A percentile compares a stretch with the other conserved stretches of the same genome.
Evolutionary conservation across 2,113 vertebrate genomes (phyloP).

Genomic region (Nibea albiflora): DNA sequence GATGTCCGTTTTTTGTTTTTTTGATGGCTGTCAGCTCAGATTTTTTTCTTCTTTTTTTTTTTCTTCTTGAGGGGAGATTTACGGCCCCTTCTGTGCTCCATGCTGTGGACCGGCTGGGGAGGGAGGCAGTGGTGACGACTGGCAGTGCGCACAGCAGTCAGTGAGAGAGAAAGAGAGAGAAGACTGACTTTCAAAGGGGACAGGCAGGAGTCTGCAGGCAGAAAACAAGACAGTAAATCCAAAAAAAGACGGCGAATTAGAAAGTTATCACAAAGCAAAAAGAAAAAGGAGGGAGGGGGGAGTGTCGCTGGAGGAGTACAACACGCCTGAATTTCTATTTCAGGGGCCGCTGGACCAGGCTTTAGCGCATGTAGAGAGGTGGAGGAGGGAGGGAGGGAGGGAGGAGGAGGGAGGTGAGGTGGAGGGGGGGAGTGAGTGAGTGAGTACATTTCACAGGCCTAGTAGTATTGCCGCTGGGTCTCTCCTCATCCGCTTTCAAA

Average conservation of each 20-base stretch:
- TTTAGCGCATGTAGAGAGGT: constrained; percentile 58
- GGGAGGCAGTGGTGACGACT: constrained; percentile 78
- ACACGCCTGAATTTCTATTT: constrained; percentile 52
- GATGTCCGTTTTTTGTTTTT: neutral
- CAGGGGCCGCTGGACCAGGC: constrained; percentile 72
- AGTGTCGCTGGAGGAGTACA: constrained; percentile 39
- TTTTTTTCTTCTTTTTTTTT: neutral
- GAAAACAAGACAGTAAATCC: constrained; percentile 55
- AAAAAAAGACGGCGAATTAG: constrained; percentile 11
- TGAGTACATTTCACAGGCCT: constrained; percentile 81
- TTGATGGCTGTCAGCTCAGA: constrained; percentile 35
- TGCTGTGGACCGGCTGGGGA: constrained; percentile 68
- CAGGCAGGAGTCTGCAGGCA: constrained; percentile 75
- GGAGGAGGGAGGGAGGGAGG: constrained; percentile 6
- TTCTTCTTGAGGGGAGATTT: constrained; percentile 12
- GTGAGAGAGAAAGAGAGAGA: constrained; percentile 60
- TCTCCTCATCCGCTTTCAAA: constrained; percentile 84
- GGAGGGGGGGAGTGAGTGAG: constrained; percentile 58
- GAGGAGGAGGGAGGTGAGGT: neutral
- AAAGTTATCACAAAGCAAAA: constrained; percentile 54
- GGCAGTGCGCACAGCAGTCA: constrained; percentile 73
- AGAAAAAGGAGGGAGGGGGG: neutral
- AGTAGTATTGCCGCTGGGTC: constrained; percentile 83
- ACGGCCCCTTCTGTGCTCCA: constrained; percentile 62
- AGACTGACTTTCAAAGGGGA: constrained; percentile 75